Evolutionary conservation across 2,888 invertebrate species (phyloP).

Genomic region (Brachylomia viminalis): DNA sequence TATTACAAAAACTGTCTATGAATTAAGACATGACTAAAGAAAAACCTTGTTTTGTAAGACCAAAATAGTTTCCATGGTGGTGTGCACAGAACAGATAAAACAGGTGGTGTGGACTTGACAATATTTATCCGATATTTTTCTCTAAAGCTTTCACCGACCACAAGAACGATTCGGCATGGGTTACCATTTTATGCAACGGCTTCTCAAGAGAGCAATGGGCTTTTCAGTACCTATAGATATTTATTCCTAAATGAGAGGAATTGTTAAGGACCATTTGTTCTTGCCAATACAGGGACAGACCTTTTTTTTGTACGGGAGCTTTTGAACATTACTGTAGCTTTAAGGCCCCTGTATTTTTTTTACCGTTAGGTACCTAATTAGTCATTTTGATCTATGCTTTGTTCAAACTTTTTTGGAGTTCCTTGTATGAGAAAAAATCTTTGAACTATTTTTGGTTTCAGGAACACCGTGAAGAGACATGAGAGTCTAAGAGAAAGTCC

Average conservation of each 20-base stretch:
- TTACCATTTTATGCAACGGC: conserved; percentile 29
- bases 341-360: conserved; percentile 5
- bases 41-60: background rate
- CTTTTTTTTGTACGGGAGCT: conserved; percentile 21
- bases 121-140: background rate
- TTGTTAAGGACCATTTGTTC: conserved; percentile 35
- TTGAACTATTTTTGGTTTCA: conserved; percentile 3
- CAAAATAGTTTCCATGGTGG: background rate
- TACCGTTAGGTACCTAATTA: background rate
- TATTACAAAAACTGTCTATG: background rate
- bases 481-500: background rate
- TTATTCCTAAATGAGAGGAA: conserved; percentile 29
- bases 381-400: conserved; percentile 6
- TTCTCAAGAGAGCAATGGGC: conserved; percentile 24
- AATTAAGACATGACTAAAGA: background rate
- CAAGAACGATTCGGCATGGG: conserved; percentile 29
- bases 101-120: background rate
- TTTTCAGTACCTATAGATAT: conserved; percentile 50
- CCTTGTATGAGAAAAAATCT: background rate
- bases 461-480: background rate
- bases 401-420: background rate
- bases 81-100: no score
- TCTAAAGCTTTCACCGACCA: background rate
- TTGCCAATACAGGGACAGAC: conserved; percentile 14
- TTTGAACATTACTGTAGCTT: conserved; percentile 17